Evolutionary conservation across 1,140 invertebrate species (phyloP), one percentile per base, ranked within the genome.

Genomic region (Hylaeus anthracinus): DNA sequence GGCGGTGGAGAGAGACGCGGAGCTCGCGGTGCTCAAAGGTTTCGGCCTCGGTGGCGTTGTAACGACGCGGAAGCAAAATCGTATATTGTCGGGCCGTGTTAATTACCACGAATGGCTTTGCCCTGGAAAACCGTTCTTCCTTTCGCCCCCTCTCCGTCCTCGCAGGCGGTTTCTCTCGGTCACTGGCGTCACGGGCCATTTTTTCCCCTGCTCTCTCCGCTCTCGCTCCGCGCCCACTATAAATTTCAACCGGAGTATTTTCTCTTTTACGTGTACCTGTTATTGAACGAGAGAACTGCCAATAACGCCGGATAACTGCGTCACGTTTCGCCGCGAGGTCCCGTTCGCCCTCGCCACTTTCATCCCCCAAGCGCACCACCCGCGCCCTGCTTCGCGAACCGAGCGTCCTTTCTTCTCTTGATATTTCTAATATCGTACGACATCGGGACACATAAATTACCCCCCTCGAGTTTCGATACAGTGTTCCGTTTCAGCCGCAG

Each of bases 271-370:
- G 84, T 82, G 86, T 89, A 91, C 88, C 91, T 92, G 90, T 89
- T 92, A 92, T 91, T 88, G 89, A 91, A 87, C 88, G 89, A 89
- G 82, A 89, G 91, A 91, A 91, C 89, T 92, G 90, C 89, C 91
- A 92, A 92, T 92, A 91, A 90, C 90, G 82, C 72, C 75, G 85
- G 87, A 90, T 91, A 91, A 92, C 90, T 90, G 88, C 88, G 83
- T 90, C 90, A 90, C 88, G 88, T 91, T 89, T 85, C 79, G 84
- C 81, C 85, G 61, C 83, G 76, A 82, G 73, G 64, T 69, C 55
- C 56, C 63, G 79, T 48, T 65, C 26, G 55, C 48, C 65, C 56
- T 77, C 26, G 9, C 66, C 48, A 2, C 63, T 26, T 61, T 41
- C 51, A 39, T 48, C 26, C 45, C 8, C 41, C 37, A 51, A 51